These are phyloP conservation scores for Xanthorhoe spadicearia DNA, from an alignment of 2,888 invertebrate genomes.

Conservation along the genomic window DNA sequence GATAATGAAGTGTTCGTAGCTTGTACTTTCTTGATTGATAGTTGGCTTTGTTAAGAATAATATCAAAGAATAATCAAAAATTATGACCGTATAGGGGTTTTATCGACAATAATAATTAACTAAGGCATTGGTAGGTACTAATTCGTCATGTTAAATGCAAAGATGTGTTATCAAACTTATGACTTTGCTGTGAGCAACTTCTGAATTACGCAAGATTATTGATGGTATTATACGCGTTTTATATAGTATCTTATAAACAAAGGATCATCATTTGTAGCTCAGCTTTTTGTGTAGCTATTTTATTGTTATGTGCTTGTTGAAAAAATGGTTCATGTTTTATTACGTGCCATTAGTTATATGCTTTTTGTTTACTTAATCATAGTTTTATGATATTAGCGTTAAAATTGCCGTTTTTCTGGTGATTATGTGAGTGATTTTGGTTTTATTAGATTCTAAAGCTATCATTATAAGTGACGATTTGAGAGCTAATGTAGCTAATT, in stretches of 20 bases:
- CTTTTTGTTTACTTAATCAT: slow-evolving; percentile 1
- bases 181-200: background rate
- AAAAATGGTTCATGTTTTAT: background rate
- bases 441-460: background rate
- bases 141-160: too few relatives aligned
- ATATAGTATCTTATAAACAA: background rate
- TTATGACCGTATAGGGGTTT: too few relatives aligned
- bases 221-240: background rate
- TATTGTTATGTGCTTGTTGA: background rate
- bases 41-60: too few relatives aligned
- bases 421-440: background rate
- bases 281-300: background rate
- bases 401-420: slow-evolving; percentile 4
- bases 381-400: background rate
- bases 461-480: background rate
- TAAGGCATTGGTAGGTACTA: too few relatives aligned
- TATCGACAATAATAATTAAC: too few relatives aligned
- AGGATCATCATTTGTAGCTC: background rate
- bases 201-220: background rate
- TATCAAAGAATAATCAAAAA: too few relatives aligned
- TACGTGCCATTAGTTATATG: background rate
- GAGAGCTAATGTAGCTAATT: too few relatives aligned
- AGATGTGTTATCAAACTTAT: too few relatives aligned
- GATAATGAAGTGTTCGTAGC: too few relatives aligned
- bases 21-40: too few relatives aligned